Base-by-base conservation (phyloP, 2,113 vertebrate species). In the Chaenocephalus aceratus region DNA sequence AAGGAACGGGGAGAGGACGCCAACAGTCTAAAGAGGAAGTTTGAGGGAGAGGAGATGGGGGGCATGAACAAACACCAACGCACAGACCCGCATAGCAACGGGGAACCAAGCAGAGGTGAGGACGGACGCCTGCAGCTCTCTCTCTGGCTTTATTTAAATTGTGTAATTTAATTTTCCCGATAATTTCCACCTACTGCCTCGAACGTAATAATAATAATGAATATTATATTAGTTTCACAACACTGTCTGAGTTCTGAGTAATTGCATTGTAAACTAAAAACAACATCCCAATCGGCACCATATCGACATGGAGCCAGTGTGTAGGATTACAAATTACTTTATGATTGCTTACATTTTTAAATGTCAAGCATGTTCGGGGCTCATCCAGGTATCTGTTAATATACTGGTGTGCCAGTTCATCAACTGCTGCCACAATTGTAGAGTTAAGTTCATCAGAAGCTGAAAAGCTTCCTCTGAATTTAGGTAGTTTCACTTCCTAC, bases 11-110 rank as follows among this genome's bases (percentile, higher is more conserved):
- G 95, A 8, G 92, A 87, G 11, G 96, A 96, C 23, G 89, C 91
- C 76, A 95, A 89, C 86, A 91, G 91, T 59, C 87, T 96, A 66
- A 99, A 98, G 91, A 96, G 97, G 82, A 97, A 96, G 48, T 90
- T 95, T 74, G 97, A 96, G 78, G 95, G 85, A 9, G 94, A 94
- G 0, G 83, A 89, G 13, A 68, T 81, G 3, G 95, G 94, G 76
- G 89, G 84, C 57, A 48, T 77, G 56, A 95, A 93, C 89, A 99
- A 99, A 78, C 95, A 96, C 54, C 93, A 94, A 57, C 97, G 96
- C 59, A 88, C 82, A 0, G 90, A 89, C 63, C 61, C 81, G 15
- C 59, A 92, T 26, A 93, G 91, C 84, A 95, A 95, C 3, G 94
- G 95, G 51, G 94, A 95, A 71, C 76, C 89, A 56, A 94, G 92